Evolutionary conservation across 2,797 vertebrate species (phyloP), one percentile per base, ranked within the genome.

Genomic region (Menidia menidia): DNA sequence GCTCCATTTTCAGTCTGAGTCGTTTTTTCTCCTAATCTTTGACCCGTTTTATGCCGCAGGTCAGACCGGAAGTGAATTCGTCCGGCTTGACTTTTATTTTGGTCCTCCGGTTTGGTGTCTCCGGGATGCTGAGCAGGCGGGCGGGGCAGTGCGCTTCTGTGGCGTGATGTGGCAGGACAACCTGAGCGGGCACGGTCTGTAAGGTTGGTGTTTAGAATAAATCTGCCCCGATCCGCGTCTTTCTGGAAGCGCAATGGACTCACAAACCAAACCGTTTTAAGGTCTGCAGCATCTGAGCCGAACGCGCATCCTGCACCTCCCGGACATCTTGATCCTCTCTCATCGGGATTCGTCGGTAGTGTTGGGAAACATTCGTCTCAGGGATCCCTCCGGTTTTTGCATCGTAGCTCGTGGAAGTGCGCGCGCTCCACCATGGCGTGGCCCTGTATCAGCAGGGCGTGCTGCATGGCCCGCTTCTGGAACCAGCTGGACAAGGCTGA

Each of bases 401-500:
- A 7, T 4, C 41, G 69, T 53, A 52, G 8, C 19, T 31, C 19
- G 75, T 35, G 72, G 80, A 44, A 53, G 64, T 13, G 11, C 0
- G 18, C 31, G 12, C 25, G 14, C 59, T 50, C n/a, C 81, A 90
- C 52, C 88, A 99, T 99, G 98, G 98, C 98, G 83, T 98, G 98
- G 98, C 97, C 98, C 78, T 99, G 97, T 86, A 98, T 99, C 87
- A 96, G 95, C 89, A 94, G 97, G 92, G 98, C 97, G 51, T 99
- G 98, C 94, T 99, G 98, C 93, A 97, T 99, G 87, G 96, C 98
- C 73, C 97, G 97, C 43, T 98, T 99, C 91, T 99, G 98, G 98
- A 98, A 95, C 89, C 97, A 99, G 93, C 90, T 99, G 88, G 98
- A 99, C 88, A 98, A 98, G 88, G 96, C 96, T 52, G 97, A 99